Evolutionary conservation across 2,113 vertebrate genomes (phyloP).

Genomic region (Lathamus discolor): DNA sequence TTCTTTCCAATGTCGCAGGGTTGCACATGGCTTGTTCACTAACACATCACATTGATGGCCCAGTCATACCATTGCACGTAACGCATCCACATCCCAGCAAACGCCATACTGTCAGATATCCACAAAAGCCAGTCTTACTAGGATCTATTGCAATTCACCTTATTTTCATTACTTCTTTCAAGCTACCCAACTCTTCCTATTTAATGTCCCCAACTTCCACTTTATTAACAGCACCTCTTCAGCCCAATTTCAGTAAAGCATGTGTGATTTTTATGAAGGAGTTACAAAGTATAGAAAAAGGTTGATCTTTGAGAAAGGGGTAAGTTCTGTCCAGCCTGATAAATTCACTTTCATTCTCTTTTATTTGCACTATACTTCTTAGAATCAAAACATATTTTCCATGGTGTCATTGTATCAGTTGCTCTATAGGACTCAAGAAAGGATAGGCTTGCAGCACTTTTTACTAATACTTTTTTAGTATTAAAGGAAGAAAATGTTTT

Average conservation of each 20-base stretch:
- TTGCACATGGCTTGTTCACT: neutral
- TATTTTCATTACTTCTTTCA: neutral
- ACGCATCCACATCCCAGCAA: neutral
- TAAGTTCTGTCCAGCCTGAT: neutral
- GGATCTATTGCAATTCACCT: neutral
- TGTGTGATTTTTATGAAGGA: neutral
- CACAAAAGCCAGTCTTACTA: neutral
- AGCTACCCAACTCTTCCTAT: neutral
- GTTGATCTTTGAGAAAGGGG: neutral
- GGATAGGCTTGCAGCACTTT: neutral
- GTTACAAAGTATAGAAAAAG: neutral
- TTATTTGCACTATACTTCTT: neutral
- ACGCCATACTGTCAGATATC: rapidly evolving
- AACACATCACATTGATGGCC: neutral
- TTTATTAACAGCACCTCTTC: neutral
- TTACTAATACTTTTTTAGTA: neutral
- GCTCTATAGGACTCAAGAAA: neutral
- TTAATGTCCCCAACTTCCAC: neutral
- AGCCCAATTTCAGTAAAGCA: neutral
- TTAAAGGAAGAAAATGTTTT: neutral
- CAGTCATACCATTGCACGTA: rapidly evolving
- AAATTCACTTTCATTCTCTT: neutral
- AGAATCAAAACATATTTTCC: neutral
- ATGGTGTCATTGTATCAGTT: rapidly evolving
- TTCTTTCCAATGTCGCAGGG: neutral